phyloP scores from a whole-genome alignment of 1,140 invertebrate species.

The Sarcophaga bullata region DNA sequence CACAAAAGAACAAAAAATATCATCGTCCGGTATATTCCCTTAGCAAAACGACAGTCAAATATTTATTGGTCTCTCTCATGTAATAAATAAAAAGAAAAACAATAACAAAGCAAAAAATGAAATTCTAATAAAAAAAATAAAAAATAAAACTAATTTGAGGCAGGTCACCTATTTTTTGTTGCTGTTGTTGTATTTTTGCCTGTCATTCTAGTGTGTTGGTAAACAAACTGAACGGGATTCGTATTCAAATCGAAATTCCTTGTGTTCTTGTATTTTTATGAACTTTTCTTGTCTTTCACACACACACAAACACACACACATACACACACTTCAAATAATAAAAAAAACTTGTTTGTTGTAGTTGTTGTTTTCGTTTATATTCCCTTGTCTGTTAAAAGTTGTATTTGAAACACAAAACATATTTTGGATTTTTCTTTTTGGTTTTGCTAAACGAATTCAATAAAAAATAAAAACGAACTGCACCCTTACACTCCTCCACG shows the following conservation, averaged over 20 bases:
- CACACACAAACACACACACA: background rate
- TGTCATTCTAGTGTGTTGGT: too few species aligned
- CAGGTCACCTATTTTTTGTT: too few species aligned
- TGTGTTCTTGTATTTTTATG: background rate
- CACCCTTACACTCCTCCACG: too few species aligned
- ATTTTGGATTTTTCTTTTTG: too few species aligned
- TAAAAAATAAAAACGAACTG: too few species aligned
- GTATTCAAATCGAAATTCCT: background rate
- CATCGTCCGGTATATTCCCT: background rate
- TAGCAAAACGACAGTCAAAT: background rate
- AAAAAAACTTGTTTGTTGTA: too few species aligned
- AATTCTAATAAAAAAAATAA: background rate
- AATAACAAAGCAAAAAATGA: background rate
- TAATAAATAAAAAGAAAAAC: background rate
- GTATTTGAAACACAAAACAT: background rate
- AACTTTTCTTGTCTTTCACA: background rate
- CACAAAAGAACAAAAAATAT: too few species aligned
- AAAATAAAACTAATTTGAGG: conserved; percentile 32
- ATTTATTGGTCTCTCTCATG: background rate
- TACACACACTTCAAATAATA: too few species aligned
- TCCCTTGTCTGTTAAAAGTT: conserved; percentile 27
- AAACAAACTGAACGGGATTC: background rate
- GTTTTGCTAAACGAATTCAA: too few species aligned
- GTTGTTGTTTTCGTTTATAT: background rate
- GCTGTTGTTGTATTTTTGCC: too few species aligned